Evolutionary conservation across 2,888 invertebrate genomes (phyloP).

Genomic region (Celastrina argiolus): DNA sequence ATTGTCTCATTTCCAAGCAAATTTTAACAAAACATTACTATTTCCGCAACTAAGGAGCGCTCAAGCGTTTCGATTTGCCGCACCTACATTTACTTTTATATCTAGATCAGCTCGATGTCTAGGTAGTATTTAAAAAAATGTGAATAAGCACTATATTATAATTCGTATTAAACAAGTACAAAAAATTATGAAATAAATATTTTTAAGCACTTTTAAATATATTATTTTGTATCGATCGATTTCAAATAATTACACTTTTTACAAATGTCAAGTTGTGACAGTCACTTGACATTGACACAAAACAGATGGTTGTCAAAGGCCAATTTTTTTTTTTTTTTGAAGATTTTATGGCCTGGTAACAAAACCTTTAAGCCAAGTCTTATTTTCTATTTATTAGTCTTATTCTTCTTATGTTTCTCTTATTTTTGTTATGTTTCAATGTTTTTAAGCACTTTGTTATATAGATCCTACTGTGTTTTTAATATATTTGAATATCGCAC

Average conservation of each 20-base stretch:
- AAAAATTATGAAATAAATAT: background rate
- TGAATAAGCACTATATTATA: background rate
- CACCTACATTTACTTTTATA: conserved; percentile 24
- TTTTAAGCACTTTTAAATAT: background rate
- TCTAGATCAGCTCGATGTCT: conserved; percentile 23
- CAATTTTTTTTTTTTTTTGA: too few species aligned
- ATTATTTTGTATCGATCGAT: conserved; percentile 21
- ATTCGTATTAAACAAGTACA: background rate
- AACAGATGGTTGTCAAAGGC: background rate
- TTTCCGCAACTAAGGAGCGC: conserved; percentile 53
- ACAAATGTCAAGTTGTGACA: conserved; percentile 1
- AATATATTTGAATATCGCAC: too few species aligned
- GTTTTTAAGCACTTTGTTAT: too few species aligned
- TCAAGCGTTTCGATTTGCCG: conserved; percentile 54
- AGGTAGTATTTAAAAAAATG: background rate
- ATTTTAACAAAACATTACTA: conserved; percentile 39
- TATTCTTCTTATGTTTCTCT: too few species aligned
- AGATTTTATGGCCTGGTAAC: background rate
- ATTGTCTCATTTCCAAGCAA: conserved; percentile 52
- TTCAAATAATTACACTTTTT: conserved; percentile 9
- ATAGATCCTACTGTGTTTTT: too few species aligned
- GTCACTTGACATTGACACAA: background rate
- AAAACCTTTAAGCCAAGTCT: too few species aligned
- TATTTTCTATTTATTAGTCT: too few species aligned
- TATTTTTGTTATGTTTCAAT: too few species aligned